phyloP scores from a whole-genome alignment of 2,797 vertebrate genomes.

The Scolopax bukidnonensis region DNA sequence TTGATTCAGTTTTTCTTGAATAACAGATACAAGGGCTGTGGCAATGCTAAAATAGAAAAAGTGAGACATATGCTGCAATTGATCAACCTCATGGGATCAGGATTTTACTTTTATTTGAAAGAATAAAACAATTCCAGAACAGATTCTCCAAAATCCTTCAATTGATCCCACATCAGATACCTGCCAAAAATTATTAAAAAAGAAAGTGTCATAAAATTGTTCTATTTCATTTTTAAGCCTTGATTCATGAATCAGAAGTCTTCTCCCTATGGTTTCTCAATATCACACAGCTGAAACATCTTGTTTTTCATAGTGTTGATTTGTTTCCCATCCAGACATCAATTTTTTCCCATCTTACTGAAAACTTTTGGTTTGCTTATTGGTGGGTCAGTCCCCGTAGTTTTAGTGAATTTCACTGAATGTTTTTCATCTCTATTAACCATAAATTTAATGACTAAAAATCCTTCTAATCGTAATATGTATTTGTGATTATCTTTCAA shows the following conservation, averaged over 20 bases:
- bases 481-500: conserved; percentile 2
- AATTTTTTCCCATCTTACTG: conserved; percentile 54
- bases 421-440: conserved; percentile 12
- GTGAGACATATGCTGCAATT: not conserved
- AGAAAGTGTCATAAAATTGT: not conserved
- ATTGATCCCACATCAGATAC: not conserved
- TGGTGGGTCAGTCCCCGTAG: conserved; percentile 15
- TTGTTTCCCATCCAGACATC: conserved; percentile 60
- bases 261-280: not conserved
- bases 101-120: not conserved
- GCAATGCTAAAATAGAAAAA: not conserved
- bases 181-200: not conserved
- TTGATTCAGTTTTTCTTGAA: not conserved
- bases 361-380: conserved; percentile 54
- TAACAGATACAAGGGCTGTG: not conserved
- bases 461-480: not conserved
- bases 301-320: conserved; percentile 54
- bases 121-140: not conserved
- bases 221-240: not conserved
- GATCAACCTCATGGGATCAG: not conserved
- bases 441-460: conserved; percentile 24
- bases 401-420: conserved; percentile 9
- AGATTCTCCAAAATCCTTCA: not conserved
- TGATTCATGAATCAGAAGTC: not conserved
- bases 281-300: conserved; percentile 48